Evolutionary conservation across 2,113 vertebrate genomes (phyloP).

Genomic region (Piprites chloris): DNA sequence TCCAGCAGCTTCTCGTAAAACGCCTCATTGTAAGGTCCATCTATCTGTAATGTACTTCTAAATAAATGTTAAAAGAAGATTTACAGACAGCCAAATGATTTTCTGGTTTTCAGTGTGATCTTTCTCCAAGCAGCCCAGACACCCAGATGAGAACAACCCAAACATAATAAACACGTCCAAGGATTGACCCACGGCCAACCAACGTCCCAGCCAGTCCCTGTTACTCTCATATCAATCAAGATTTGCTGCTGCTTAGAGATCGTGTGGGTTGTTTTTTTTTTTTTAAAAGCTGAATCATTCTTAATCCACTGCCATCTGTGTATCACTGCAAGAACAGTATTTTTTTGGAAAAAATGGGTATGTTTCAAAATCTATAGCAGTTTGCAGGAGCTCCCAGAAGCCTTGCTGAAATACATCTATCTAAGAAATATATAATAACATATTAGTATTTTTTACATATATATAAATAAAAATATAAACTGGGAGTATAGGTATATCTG

Average conservation of each 20-base stretch:
- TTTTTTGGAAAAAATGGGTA: not conserved
- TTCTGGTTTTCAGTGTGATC: not conserved
- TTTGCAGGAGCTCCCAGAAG: not conserved
- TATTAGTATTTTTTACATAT: not conserved
- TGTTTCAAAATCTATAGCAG: not conserved
- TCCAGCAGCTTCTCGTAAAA: constrained; percentile 92
- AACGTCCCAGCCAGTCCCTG: not conserved
- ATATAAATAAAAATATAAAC: not conserved
- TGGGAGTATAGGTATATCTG: not conserved
- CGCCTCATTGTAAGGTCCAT: constrained; percentile 88
- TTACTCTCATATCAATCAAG: not conserved
- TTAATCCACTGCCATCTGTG: not conserved
- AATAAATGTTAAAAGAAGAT: constrained; percentile 8
- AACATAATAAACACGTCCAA: not conserved
- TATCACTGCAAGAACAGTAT: not conserved
- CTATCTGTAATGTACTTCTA: constrained; percentile 86
- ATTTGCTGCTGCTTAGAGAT: not conserved
- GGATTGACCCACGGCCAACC: not conserved
- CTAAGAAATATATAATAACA: not conserved
- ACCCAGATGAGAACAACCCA: not conserved
- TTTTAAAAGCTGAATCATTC: not conserved
- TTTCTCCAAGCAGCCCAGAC: not conserved
- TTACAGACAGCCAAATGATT: not conserved
- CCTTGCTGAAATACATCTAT: not conserved
- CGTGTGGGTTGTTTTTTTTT: not conserved